These are phyloP conservation scores for Ranitomeya variabilis DNA, from an alignment of 2,113 vertebrate species.

Conservation along the genomic window DNA sequence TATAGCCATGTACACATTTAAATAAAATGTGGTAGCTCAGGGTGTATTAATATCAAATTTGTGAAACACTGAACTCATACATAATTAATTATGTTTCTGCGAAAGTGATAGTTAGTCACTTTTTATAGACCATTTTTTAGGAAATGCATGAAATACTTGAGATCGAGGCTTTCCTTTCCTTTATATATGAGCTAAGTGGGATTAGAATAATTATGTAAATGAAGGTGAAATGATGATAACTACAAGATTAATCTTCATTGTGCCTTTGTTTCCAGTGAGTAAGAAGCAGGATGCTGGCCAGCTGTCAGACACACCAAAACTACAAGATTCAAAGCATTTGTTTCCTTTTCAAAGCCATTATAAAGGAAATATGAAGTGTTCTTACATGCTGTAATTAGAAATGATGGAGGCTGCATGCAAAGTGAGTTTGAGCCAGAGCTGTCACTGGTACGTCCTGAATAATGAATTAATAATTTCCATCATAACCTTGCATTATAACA, in stretches of 20 bases:
- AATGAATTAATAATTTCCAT: constrained; percentile 26
- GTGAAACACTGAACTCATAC: constrained; percentile 12
- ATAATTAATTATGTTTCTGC: constrained; percentile 10
- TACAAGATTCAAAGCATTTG: constrained; percentile 16
- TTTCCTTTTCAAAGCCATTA: constrained; percentile 21
- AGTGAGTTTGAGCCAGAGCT: constrained; percentile 1
- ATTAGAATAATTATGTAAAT: constrained; percentile 44
- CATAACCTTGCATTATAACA: constrained; percentile 5
- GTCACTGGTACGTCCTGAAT: background rate
- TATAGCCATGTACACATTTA: background rate
- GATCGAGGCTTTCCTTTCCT: background rate
- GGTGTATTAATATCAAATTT: constrained; percentile 17
- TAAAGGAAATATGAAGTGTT: background rate
- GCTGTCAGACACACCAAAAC: background rate
- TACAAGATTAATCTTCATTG: constrained; percentile 17
- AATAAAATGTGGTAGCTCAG: constrained; percentile 9
- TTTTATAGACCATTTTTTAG: constrained; percentile 29
- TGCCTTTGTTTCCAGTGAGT: constrained; percentile 14
- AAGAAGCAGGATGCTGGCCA: constrained; percentile 15
- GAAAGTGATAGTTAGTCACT: constrained; percentile 8
- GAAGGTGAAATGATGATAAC: constrained; percentile 7
- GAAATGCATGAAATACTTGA: constrained; percentile 7
- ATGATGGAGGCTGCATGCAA: constrained; percentile 4
- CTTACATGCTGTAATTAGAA: constrained; percentile 10
- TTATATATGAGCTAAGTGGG: constrained; percentile 31